These are phyloP conservation scores for Entelurus aequoreus DNA, from an alignment of 2,113 vertebrate species.

Conservation along the genomic window DNA sequence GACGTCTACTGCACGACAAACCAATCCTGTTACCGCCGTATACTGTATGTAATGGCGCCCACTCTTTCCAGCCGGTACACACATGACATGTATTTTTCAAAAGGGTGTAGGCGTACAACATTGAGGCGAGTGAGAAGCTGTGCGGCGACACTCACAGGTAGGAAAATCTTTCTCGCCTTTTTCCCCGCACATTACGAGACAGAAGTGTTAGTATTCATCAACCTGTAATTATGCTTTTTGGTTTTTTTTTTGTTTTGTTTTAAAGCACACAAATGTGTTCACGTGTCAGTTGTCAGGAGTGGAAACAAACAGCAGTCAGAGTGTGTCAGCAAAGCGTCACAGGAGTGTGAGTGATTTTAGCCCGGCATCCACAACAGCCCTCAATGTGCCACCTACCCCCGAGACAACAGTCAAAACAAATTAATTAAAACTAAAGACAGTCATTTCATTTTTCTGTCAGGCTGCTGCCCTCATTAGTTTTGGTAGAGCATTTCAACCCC, in stretches of 20 bases:
- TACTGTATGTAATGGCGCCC: slow-evolving; percentile 35
- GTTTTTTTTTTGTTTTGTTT: not conserved
- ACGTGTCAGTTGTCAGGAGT: slow-evolving; percentile 21
- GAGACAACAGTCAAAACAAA: slow-evolving; percentile 50
- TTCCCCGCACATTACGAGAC: not conserved
- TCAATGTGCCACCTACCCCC: slow-evolving; percentile 34
- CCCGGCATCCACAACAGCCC: slow-evolving; percentile 14
- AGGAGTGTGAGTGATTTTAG: slow-evolving; percentile 28
- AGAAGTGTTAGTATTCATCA: slow-evolving; percentile 31
- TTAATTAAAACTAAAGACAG: slow-evolving; percentile 54
- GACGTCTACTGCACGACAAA: slow-evolving; percentile 21
- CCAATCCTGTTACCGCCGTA: slow-evolving; percentile 36
- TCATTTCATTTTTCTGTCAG: slow-evolving; percentile 48
- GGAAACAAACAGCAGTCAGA: slow-evolving; percentile 28
- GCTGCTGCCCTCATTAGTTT: slow-evolving; percentile 41
- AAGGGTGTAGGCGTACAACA: slow-evolving; percentile 5
- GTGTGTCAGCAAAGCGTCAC: slow-evolving; percentile 33
- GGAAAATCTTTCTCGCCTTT: slow-evolving; percentile 32
- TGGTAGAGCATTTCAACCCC: slow-evolving; percentile 34
- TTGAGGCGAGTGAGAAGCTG: slow-evolving; percentile 21
- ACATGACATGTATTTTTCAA: slow-evolving; percentile 33
- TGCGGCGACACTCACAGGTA: slow-evolving; percentile 32
- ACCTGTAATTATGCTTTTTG: slow-evolving; percentile 34
- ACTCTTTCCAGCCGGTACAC: slow-evolving; percentile 34
- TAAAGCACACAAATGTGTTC: slow-evolving; percentile 22